Percentiles rank a stretch among this genome's conserved stretches.
These are phyloP conservation scores for Paramormyrops hopkinsi DNA, from an alignment of 2,797 vertebrate genomes.

Conservation along the genomic window DNA sequence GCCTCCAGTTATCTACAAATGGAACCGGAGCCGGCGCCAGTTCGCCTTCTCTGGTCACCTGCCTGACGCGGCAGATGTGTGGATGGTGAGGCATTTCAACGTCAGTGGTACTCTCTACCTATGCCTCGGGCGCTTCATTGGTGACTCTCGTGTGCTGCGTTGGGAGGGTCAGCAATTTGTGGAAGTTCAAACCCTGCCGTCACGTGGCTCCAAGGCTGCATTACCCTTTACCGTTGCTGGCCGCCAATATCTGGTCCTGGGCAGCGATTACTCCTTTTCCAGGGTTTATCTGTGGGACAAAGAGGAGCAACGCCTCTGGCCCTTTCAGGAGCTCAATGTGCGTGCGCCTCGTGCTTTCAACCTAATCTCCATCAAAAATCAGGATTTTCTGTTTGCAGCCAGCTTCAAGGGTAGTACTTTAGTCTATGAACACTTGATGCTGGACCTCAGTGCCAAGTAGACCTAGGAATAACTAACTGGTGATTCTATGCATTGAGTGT, in stretches of 20 bases:
- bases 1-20: conserved; percentile 90
- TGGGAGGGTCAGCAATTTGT: conserved; percentile 88
- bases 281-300: conserved; percentile 94
- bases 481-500: neutral
- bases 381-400: conserved; percentile 90
- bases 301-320: conserved; percentile 82
- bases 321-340: conserved; percentile 94
- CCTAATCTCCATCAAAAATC: conserved; percentile 85
- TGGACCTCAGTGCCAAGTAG: conserved; percentile 77
- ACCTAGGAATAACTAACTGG: neutral
- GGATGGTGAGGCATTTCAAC: conserved; percentile 89
- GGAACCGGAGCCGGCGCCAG: conserved; percentile 80
- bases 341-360: conserved; percentile 93
- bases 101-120: conserved; percentile 84
- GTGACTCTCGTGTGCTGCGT: conserved; percentile 96
- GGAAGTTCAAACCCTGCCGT: conserved; percentile 92
- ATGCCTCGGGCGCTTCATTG: conserved; percentile 94
- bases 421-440: conserved; percentile 93
- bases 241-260: conserved; percentile 93
- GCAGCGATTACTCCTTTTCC: conserved; percentile 96
- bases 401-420: conserved; percentile 97
- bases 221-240: conserved; percentile 82
- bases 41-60: conserved; percentile 88
- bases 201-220: conserved; percentile 94
- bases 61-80: conserved; percentile 95